Percentiles rank a stretch among this genome's conserved stretches.
phyloP scores from a whole-genome alignment of 2,113 vertebrate species.

The Macheiramphus alcinus region DNA sequence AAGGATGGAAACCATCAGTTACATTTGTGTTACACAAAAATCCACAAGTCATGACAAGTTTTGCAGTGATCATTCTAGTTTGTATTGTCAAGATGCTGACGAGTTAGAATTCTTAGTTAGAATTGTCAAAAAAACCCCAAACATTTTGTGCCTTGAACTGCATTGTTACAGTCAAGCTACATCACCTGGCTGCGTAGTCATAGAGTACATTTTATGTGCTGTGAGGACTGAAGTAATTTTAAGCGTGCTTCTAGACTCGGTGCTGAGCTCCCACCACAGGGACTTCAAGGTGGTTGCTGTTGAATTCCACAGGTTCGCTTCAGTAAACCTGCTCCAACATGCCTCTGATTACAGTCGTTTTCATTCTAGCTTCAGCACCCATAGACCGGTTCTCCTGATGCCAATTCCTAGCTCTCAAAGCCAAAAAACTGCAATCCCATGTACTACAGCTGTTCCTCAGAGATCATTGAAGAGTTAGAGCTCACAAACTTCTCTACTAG shows the following conservation, averaged over 20 bases:
- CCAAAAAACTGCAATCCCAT: too few species aligned
- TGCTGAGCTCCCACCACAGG: background rate
- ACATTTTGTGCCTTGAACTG: background rate
- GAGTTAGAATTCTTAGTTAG: background rate
- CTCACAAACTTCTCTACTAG: background rate
- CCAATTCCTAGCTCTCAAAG: background rate
- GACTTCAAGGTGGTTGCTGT: fast-evolving
- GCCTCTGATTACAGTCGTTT: background rate
- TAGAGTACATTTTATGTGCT: background rate
- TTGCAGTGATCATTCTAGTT: background rate
- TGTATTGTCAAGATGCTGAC: background rate
- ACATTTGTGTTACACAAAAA: too few species aligned
- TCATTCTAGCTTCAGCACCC: background rate
- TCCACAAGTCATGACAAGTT: too few species aligned
- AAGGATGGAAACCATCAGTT: background rate
- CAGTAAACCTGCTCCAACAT: background rate
- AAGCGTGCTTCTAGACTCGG: fast-evolving
- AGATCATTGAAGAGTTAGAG: background rate
- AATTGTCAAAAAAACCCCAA: background rate
- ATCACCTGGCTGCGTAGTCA: fast-evolving
- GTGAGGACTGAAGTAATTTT: too few species aligned
- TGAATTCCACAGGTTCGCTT: background rate
- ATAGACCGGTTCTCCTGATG: fast-evolving
- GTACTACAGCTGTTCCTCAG: background rate
- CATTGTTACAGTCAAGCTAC: too few species aligned